A percentile compares a stretch with the other conserved stretches of the same genome.
Conservation (phyloP, 2,888 invertebrate genomes). For the Aphidoletes aphidimyza region DNA sequence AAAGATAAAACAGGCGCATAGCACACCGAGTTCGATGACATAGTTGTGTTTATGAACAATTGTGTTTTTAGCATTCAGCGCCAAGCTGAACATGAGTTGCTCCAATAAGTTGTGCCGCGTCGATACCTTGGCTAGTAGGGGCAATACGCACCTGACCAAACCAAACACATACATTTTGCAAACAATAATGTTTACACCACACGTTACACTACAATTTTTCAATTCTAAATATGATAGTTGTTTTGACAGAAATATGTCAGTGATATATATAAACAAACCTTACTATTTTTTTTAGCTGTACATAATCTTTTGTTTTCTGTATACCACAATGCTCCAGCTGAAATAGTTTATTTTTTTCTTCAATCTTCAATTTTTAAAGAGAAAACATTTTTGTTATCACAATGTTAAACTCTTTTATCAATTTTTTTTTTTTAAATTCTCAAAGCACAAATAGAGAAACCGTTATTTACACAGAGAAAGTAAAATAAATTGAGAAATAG, state of each 20-base stretch:
- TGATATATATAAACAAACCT: neutral
- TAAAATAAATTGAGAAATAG: neutral
- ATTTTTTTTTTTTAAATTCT: neutral
- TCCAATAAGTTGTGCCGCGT: too few relatives aligned
- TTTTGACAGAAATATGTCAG: conserved; percentile 18
- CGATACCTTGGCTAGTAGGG: too few relatives aligned
- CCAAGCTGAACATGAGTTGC: too few relatives aligned
- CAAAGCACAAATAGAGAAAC: neutral
- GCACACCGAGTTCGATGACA: too few relatives aligned
- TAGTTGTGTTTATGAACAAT: too few relatives aligned
- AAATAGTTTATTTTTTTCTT: conserved; percentile 5
- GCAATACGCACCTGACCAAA: too few relatives aligned
- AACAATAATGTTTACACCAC: neutral
- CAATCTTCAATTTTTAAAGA: neutral
- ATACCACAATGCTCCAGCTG: too few relatives aligned
- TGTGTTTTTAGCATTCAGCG: too few relatives aligned
- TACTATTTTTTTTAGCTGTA: neutral
- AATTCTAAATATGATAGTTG: conserved; percentile 39
- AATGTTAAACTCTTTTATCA: neutral
- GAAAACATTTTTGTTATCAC: neutral
- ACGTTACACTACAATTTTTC: neutral
- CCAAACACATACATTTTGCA: too few relatives aligned
- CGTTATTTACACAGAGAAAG: conserved; percentile 1
- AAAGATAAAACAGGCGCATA: too few relatives aligned
- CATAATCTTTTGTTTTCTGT: conserved; percentile 9